Percentiles rank a stretch among this genome's conserved stretches.
phyloP scores from a whole-genome alignment of 2,888 invertebrate genomes.

The Lycophotia porphyrea region DNA sequence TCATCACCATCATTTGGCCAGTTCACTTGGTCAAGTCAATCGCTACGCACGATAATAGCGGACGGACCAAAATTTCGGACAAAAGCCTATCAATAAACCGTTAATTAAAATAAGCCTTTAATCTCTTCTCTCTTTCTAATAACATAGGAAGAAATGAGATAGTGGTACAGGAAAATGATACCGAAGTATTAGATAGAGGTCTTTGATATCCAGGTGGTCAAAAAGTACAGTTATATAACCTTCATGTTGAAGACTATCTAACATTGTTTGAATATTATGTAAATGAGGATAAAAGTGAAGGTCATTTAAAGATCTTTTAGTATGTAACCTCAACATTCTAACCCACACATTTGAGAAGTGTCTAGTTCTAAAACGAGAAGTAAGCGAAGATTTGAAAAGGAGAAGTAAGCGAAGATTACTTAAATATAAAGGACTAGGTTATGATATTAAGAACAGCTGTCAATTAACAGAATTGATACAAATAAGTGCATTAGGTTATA shows the following conservation, averaged over 20 bases:
- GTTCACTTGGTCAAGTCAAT: conserved; percentile 37
- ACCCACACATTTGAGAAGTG: background rate
- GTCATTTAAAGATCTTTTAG: background rate
- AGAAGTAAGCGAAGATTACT: background rate
- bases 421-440: background rate
- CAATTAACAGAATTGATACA: no score
- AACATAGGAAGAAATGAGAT: conserved; percentile 38
- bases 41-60: conserved; percentile 41
- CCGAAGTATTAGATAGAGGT: conserved; percentile 45
- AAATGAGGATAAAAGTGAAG: background rate
- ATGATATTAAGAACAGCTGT: background rate
- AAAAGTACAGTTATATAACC: conserved; percentile 28
- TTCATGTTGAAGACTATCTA: conserved; percentile 22
- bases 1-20: conserved; percentile 1
- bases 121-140: conserved; percentile 39
- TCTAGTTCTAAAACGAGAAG: background rate
- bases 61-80: conserved; percentile 40
- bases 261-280: conserved; percentile 23
- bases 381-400: no score
- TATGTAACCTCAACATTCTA: background rate
- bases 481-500: no score
- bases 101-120: conserved; percentile 57
- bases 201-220: conserved; percentile 14
- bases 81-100: conserved; percentile 47
- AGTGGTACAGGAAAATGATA: conserved; percentile 59